Evolutionary conservation across 2,797 vertebrate species (phyloP), one percentile per base, ranked within the genome.

Genomic region (Sebastes goodei): DNA sequence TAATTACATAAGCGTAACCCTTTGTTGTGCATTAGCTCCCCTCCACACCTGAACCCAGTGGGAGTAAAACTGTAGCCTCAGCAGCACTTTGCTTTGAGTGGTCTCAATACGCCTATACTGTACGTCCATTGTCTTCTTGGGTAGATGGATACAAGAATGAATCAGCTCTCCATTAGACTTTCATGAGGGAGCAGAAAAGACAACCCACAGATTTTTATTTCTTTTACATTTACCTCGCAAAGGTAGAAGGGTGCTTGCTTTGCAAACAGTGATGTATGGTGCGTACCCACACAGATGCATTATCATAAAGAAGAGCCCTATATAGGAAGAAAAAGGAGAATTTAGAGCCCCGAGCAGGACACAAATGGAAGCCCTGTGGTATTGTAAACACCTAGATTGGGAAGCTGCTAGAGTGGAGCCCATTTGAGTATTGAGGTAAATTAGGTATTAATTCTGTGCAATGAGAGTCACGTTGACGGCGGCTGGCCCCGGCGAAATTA

Each of bases 151-250:
- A 9, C 75, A 30, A 72, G 86, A 82, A 89, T 95, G 92, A 93
- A 93, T 95, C 94, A 92, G 89, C 89, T 78, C 81, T 79, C 78
- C 88, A 91, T 94, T 93, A 92, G 88, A 90, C 90, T 93, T 94
- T 88, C 92, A 93, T 88, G 83, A 92, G 87, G 81, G 90, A 88
- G 84, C 90, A 82, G 73, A 83, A 89, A 83, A 82, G 89, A 90
- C 91, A 89, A 80, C 85, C 86, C 87, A 86, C 88, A 75, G 84
- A 85, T 92, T 92, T 92, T 88, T 83, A 85, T 88, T 87, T 88
- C 81, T 85, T 94, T 87, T 90, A 79, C 86, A 84, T 90, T 64
- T 86, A 85, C 66, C 84, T 84, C 82, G 76, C 71, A 85, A 68
- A 88, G 82, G 71, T 71, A 80, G 29, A 65, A 70, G 55, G 80